Evolutionary conservation across 1,140 invertebrate species (phyloP), one percentile per base, ranked within the genome.

Genomic region (Drosophila kikkawai): DNA sequence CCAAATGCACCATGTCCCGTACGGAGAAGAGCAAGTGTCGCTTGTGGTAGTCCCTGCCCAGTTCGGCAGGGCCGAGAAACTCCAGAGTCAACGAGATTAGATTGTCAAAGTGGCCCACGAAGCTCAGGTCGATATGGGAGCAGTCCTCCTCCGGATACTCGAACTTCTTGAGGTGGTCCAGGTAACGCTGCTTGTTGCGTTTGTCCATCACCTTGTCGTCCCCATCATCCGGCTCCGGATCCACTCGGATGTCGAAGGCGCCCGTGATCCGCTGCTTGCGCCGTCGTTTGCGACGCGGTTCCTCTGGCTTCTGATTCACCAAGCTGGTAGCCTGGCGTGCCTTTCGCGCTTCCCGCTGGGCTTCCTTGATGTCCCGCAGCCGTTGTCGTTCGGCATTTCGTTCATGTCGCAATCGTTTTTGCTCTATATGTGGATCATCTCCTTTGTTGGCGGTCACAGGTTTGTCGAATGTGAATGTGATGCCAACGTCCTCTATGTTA

Each of bases 61-160:
- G 56, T 2, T 47, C 7, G 3, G 61, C 1, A 0, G 91, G 91
- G 3, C 86, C 91, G 1, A 76, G 68, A 13, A 92, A 92, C 57
- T 92, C 87, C 9, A 92, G 50, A 7, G 37, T 65, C 8, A 92
- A 61, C 1, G 75, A 59, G 7, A 64, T 65, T 13, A 92, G 37
- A 9, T 75, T 61, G 4, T 76, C 60, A 22, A 92, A 92, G 45
- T 75, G 78, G 0, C 85, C 68, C 9, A 92, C 39, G 22, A 92
- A 91, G 17, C 85, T 68, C 0, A 92, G 63, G 47, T 91, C 75
- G 0, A 92, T 61, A 58, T 92, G 91, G 41, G 75, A 66, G 29
- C 91, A 92, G 26, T 84, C 64, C 17, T 91, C 65, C 17, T 75
- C 39, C 0, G 85, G 82, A 57, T 84, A 92, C 36, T 84, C 59